These are phyloP conservation scores for Drosophila virilis DNA, from an alignment of 1,140 invertebrate genomes.

Conservation along the genomic window DNA sequence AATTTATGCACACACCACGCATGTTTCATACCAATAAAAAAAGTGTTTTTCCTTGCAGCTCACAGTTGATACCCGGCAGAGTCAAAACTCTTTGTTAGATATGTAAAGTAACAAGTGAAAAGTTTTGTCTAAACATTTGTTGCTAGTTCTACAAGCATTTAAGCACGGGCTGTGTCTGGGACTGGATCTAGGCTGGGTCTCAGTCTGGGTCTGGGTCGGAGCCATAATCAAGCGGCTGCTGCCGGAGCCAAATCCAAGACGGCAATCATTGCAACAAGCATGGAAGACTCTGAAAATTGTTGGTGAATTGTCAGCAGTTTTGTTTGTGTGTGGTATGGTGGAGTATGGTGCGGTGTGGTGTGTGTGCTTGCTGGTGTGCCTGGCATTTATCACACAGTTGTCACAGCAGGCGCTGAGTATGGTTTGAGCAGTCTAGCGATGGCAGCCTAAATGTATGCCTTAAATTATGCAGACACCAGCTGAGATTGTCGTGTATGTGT, in stretches of 20 bases:
- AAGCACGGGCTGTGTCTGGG: constrained; percentile 30
- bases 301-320: constrained; percentile 59
- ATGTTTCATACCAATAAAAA: constrained; percentile 45
- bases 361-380: constrained; percentile 36
- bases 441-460: constrained; percentile 80
- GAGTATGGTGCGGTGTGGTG: background rate
- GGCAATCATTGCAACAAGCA: constrained; percentile 65
- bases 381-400: constrained; percentile 78
- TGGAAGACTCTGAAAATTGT: constrained; percentile 58
- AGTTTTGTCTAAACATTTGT: constrained; percentile 80
- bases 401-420: constrained; percentile 41
- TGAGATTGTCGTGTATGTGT: constrained; percentile 69
- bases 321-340: constrained; percentile 2
- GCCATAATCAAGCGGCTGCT: constrained; percentile 59
- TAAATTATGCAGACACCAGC: constrained; percentile 82
- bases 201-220: background rate
- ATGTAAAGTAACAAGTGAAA: constrained; percentile 74
- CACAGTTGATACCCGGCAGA: constrained; percentile 12
- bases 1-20: constrained; percentile 48
- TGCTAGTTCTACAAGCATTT: constrained; percentile 66
- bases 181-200: background rate
- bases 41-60: constrained; percentile 35
- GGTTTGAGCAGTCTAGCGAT: constrained; percentile 38
- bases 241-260: constrained; percentile 44
- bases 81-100: constrained; percentile 59